Evolutionary conservation across 2,888 invertebrate species (phyloP), one percentile per base, ranked within the genome.

Genomic region (Chesias legatella): DNA sequence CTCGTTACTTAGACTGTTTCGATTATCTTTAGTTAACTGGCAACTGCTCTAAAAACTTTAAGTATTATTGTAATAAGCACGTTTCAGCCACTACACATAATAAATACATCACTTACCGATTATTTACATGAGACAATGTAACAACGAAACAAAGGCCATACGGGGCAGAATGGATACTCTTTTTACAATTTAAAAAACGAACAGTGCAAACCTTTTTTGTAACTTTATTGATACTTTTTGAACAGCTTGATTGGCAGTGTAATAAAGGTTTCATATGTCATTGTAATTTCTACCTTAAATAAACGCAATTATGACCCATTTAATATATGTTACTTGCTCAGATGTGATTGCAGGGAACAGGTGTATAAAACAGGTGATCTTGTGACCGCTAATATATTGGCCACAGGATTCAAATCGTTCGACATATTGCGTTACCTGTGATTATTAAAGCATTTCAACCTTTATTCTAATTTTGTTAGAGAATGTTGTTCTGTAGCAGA

Each of bases 331-430:
- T 31, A 6, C 20, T 42, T 23, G 44, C 76, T 79, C 79, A 83
- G 80, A 83, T 84, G 84, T 86, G 85, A 85, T 85, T 86, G 73
- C 71, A 64, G 63, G 56, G 67, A 82, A 86, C 86, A 86, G 86
- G 86, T 86, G 86, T 73, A 60, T 63, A 59, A 50, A 83, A 86
- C 86, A 86, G 86, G 86, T 86, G 86, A 85, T 74, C 78, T 79
- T 77, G 73, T 73, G 77, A 79, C 79, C 79, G 74, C 81, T 80
- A 79, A 80, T 81, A 77, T 80, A 82, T 83, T 79, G 74, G 67
- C 67, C 72, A 71, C 73, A 74, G 73, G 73, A 73, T 78, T 72
- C 68, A 78, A 82, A 80, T 77, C 78, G 68, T 64, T 70, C 73
- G 70, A 80, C 74, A 79, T 79, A 77, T 75, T 76, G 73, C 69